phyloP scores from a whole-genome alignment of 2,797 vertebrate genomes.

The Cottoperca gobio region DNA sequence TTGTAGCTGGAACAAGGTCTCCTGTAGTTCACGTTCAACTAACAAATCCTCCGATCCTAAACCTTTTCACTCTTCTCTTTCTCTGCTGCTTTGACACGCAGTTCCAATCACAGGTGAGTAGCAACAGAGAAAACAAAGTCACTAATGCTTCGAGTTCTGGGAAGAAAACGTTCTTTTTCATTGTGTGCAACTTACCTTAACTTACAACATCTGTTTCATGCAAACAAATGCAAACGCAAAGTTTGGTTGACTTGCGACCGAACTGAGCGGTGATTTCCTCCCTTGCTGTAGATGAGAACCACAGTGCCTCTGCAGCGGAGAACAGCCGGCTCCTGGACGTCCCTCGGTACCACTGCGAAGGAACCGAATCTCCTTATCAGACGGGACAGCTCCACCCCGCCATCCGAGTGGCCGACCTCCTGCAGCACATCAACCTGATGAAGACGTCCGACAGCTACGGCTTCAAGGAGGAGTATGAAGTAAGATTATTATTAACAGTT shows the following conservation, averaged over 20 bases:
- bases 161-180: too few species aligned
- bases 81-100: conserved; percentile 89
- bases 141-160: too few species aligned
- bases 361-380: conserved; percentile 97
- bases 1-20: background rate
- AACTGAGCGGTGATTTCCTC: background rate
- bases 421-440: conserved; percentile 99
- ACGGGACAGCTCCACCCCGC: conserved; percentile 98
- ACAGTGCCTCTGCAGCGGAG: conserved; percentile 92
- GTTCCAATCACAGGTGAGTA: conserved; percentile 99
- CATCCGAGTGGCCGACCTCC: conserved; percentile 96
- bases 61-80: conserved; percentile 76
- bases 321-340: conserved; percentile 96
- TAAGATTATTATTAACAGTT: conserved; percentile 70
- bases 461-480: conserved; percentile 99
- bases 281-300: conserved; percentile 92
- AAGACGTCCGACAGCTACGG: conserved; percentile 99
- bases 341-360: conserved; percentile 97
- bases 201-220: too few species aligned
- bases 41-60: conserved; percentile 42
- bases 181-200: too few species aligned
- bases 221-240: too few species aligned
- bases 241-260: background rate
- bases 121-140: background rate
- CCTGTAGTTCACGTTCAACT: conserved; percentile 10